phyloP scores from a whole-genome alignment of 1,140 invertebrate genomes.

The Xylocopa sonorina region DNA sequence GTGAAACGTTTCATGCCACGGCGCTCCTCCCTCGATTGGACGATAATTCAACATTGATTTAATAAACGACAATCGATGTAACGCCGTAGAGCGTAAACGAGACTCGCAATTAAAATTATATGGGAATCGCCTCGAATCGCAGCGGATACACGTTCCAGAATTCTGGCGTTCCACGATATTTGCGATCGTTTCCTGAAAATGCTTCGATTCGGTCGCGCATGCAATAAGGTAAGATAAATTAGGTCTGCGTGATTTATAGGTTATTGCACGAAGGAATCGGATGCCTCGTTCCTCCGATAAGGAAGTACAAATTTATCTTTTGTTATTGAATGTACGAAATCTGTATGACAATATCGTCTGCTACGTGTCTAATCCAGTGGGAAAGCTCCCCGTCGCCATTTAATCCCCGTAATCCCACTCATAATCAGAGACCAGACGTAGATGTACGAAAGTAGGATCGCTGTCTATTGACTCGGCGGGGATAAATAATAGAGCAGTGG shows the following conservation, averaged over 20 bases:
- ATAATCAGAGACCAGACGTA: constrained; percentile 38
- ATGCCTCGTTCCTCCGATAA: constrained; percentile 23
- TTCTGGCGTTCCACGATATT: not conserved
- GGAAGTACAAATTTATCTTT: constrained; percentile 61
- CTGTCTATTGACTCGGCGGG: not conserved
- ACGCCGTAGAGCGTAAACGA: not conserved
- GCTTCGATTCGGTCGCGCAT: not conserved
- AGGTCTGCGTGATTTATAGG: not conserved
- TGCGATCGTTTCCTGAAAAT: not conserved
- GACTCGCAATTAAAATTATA: not conserved
- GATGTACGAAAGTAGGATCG: not conserved
- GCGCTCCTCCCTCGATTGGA: no score
- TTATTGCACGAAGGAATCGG: constrained; percentile 28
- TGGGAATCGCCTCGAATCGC: not conserved
- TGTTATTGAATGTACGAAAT: constrained; percentile 53
- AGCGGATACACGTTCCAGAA: not conserved
- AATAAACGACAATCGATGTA: not conserved
- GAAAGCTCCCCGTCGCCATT: constrained; percentile 55
- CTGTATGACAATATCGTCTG: constrained; percentile 38
- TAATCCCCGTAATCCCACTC: constrained; percentile 50
- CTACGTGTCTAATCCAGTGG: constrained; percentile 62
- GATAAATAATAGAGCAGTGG: no score
- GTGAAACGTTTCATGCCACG: no score
- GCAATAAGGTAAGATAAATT: not conserved
- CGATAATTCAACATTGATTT: no score